Base-by-base conservation (phyloP, 2,888 invertebrate genomes). In the Atethmia centrago region DNA sequence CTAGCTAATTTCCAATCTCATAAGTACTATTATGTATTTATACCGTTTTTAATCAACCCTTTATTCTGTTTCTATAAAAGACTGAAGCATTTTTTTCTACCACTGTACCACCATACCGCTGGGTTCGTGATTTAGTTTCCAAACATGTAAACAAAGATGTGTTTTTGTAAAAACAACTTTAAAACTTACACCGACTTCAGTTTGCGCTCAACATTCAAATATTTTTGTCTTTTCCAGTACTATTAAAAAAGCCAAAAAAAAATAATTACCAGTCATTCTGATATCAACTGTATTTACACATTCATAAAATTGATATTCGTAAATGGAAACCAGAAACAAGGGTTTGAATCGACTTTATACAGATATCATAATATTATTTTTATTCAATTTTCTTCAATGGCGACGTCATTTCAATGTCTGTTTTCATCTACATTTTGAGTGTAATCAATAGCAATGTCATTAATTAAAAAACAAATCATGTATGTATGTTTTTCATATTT, bases 1-100 rank as follows among this genome's bases (percentile, higher is more conserved):
- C 59, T 56, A 40, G 28, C 40, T 61, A 59, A 61, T 31, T 77
- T 71, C 49, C 42, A 66, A 82, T 77, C 55, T 71, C 64, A 53
- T 68, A n/a, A n/a, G n/a, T n/a, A 31, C 63, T 71, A 40, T 68
- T 55, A 56, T 65, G n/a, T n/a, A n/a, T n/a, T 53, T 64, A 40
- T 45, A 56, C 14, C 0, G 14, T 53, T 55, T 58, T 53, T n/a
- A 12, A 7, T 45, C 14, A 55, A 47, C 25, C 36, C 25, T 36
- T 36, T n/a, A 16, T 71, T 63, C 45, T 28, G 25, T n/a, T 69
- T 42, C 3, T 62, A 5, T 31, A 62, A 56, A 61, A 56, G n/a
- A 8, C 40, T 40, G 3, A 9, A 53, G n/a, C 21, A 19, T 9
- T 36, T 42, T 45, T 28, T 56, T 31, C 40, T 53, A 47, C n/a